Conservation (phyloP, 2,113 vertebrate species). For the Rutilus rutilus region DNA sequence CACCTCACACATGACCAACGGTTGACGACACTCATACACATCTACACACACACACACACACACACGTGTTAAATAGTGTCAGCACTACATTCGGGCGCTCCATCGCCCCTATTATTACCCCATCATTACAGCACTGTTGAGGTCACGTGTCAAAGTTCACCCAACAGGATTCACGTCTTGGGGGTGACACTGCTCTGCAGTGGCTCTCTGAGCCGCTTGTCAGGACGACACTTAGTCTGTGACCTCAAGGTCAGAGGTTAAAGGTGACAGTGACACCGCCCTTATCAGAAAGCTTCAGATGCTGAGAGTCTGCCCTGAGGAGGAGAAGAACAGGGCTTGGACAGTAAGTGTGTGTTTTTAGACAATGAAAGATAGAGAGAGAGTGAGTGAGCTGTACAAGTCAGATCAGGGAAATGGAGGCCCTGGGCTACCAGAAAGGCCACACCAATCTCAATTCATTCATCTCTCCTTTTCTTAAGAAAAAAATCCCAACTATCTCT, state of each 20-base stretch:
- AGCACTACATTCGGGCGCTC: constrained; percentile 25
- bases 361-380: not conserved
- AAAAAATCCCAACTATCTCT: too few relatives aligned
- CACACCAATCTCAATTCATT: not conserved
- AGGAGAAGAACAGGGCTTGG: not conserved
- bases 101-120: constrained; percentile 41
- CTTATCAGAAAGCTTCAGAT: constrained; percentile 56
- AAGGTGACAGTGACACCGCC: constrained; percentile 67
- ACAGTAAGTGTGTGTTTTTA: constrained; percentile 7
- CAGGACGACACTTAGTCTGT: constrained; percentile 64
- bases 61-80: constrained; percentile 46
- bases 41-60: constrained; percentile 7
- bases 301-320: constrained; percentile 42
- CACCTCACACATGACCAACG: not conserved
- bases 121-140: constrained; percentile 42
- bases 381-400: not conserved
- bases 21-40: constrained; percentile 6
- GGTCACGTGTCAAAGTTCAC: constrained; percentile 59
- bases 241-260: constrained; percentile 64
- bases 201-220: constrained; percentile 68
- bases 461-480: constrained; percentile 5
- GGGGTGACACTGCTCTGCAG: constrained; percentile 62
- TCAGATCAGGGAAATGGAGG: not conserved
- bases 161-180: constrained; percentile 52
- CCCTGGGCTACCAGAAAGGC: not conserved